Evolutionary conservation across 1,140 invertebrate species (phyloP), one percentile per base, ranked within the genome.

Genomic region (Callitettix versicolor): DNA sequence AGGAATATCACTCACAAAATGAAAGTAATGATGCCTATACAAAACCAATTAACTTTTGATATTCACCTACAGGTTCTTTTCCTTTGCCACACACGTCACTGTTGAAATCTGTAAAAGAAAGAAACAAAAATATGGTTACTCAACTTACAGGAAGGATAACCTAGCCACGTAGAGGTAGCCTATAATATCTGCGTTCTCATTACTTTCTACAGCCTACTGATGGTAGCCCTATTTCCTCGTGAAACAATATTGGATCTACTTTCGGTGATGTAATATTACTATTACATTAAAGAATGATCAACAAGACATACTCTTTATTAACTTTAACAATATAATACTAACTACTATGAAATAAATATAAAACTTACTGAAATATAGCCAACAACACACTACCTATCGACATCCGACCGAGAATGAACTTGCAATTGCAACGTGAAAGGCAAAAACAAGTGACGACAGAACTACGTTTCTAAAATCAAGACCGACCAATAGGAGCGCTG

Each of bases 391-490:
- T 36, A 17, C 21, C 17, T 5, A 38, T 30, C 7, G 18, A 38
- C 18, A 17, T n/a, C 38, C 14, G 38, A 40, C 17, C 38, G 38
- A 40, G 38, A 42, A 53, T 42, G 50, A 42, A 53, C 38, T 24
- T 24, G 50, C 50, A 53, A 53, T 38, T 42, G 36, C 54, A 49
- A 49, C 44, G 46, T 49, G 44, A 55, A 55, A 49, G 33, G 46
- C n/a, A 34, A 55, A 55, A 55, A 55, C 54, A 55, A 47, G 46
- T 55, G 54, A 55, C 54, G 54, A 55, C 54, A 47, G 21, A 49
- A 33, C 47, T 49, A 49, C 47, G 47, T 49, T 49, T 49, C 47
- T 49, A 49, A 49, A 49, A 49, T 49, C 47, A n/a, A 14, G 18
- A 33, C n/a, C 24, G 24, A 49, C 47, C 47, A 49, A 49, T 49